phyloP scores from a whole-genome alignment of 2,113 vertebrate genomes.

The Lophochroa leadbeateri region DNA sequence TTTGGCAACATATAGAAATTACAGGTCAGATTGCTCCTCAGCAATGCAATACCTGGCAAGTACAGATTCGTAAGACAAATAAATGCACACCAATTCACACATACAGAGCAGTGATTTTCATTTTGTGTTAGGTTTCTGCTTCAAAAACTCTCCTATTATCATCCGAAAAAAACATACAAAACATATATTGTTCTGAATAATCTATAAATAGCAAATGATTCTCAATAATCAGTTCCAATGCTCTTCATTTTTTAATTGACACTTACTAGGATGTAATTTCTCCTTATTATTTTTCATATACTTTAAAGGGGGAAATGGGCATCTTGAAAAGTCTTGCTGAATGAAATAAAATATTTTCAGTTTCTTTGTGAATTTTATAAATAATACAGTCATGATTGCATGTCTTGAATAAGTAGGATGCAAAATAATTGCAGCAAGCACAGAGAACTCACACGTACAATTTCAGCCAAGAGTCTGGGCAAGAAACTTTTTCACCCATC shows the following conservation, averaged over 20 bases:
- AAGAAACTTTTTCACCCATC: not conserved
- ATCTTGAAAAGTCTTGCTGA: not conserved
- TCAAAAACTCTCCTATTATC: not conserved
- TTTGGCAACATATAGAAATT: not conserved
- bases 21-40: not conserved
- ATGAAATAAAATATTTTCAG: not conserved
- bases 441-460: not conserved
- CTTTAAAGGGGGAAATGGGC: not conserved
- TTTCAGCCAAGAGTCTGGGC: not conserved
- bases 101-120: not conserved
- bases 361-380: not conserved
- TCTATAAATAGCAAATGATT: not conserved
- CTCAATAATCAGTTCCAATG: not conserved
- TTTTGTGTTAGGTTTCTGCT: not conserved
- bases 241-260: not conserved
- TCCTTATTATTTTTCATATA: not conserved
- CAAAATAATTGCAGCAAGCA: not conserved
- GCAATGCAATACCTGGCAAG: not conserved
- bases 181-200: not conserved
- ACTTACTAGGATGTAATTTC: not conserved
- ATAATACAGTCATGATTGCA: not conserved
- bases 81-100: not conserved
- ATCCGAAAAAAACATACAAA: not conserved
- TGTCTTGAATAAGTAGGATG: not conserved
- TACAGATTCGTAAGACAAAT: not conserved